phyloP scores from a whole-genome alignment of 2,113 vertebrate species.

The Falco punctatus region DNA sequence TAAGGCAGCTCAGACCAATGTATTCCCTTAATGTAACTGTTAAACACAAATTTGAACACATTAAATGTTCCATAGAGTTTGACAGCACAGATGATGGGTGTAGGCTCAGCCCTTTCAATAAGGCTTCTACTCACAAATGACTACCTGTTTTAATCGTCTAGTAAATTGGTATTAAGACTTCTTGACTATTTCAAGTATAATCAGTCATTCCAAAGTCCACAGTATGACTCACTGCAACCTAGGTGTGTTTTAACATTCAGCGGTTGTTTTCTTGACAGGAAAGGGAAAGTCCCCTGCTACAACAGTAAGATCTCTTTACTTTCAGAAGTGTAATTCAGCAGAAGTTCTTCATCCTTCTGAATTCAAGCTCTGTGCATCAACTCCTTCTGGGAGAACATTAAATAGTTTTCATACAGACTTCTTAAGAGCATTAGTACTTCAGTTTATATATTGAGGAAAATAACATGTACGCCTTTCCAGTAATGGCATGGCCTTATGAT shows the following conservation, averaged over 20 bases:
- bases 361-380: background rate
- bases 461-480: background rate
- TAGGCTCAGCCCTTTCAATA: background rate
- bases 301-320: slow-evolving; percentile 11
- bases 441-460: background rate
- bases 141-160: background rate
- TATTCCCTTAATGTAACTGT: background rate
- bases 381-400: background rate
- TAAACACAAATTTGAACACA: background rate
- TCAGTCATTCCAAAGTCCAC: slow-evolving; percentile 44
- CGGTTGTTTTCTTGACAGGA: slow-evolving; percentile 43
- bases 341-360: background rate
- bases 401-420: background rate
- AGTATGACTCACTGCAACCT: slow-evolving; percentile 24
- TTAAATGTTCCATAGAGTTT: background rate
- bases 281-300: slow-evolving; percentile 25
- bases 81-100: background rate
- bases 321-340: background rate
- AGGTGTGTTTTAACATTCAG: slow-evolving; percentile 52
- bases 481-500: background rate
- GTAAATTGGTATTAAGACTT: background rate
- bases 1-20: background rate
- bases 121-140: background rate
- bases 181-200: background rate
- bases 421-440: background rate